Percentiles rank a stretch among this genome's conserved stretches.
These are phyloP conservation scores for Limnephilus auricula DNA, from an alignment of 2,888 invertebrate genomes.

Conservation along the genomic window DNA sequence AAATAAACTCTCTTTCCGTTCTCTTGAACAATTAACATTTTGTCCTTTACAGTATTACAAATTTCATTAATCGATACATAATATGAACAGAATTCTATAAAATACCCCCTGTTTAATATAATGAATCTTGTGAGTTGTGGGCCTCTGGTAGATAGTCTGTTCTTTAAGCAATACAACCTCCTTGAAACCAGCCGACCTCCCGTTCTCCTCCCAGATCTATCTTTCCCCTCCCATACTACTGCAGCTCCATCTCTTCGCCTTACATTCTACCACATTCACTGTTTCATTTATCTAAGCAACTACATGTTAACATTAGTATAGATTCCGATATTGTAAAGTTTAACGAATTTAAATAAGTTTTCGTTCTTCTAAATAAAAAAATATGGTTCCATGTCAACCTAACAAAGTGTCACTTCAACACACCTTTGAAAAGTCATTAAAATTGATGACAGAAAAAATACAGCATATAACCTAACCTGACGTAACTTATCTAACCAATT, in stretches of 20 bases:
- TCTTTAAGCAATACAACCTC: neutral
- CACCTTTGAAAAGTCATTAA: too few relatives aligned
- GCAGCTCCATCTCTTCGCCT: neutral
- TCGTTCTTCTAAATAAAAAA: too few relatives aligned
- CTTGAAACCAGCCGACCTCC: constrained; percentile 12
- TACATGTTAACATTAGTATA: too few relatives aligned
- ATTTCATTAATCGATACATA: too few relatives aligned
- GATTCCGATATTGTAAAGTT: neutral
- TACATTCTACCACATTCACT: neutral
- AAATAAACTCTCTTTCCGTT: too few relatives aligned
- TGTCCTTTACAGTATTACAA: too few relatives aligned
- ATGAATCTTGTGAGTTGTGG: neutral
- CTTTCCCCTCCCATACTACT: neutral
- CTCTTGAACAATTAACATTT: too few relatives aligned
- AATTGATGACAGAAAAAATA: too few relatives aligned
- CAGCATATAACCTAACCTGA: too few relatives aligned
- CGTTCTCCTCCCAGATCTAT: neutral
- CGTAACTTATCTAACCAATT: too few relatives aligned
- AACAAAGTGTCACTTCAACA: too few relatives aligned
- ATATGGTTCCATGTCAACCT: too few relatives aligned
- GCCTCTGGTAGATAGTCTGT: neutral
- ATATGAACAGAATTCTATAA: neutral
- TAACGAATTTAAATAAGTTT: neutral
- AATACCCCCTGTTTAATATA: neutral
- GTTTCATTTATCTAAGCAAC: neutral